Percentiles rank a stretch among this genome's conserved stretches.
These are phyloP conservation scores for Puffinus mauretanicus DNA, from an alignment of 2,113 vertebrate genomes.

Conservation along the genomic window DNA sequence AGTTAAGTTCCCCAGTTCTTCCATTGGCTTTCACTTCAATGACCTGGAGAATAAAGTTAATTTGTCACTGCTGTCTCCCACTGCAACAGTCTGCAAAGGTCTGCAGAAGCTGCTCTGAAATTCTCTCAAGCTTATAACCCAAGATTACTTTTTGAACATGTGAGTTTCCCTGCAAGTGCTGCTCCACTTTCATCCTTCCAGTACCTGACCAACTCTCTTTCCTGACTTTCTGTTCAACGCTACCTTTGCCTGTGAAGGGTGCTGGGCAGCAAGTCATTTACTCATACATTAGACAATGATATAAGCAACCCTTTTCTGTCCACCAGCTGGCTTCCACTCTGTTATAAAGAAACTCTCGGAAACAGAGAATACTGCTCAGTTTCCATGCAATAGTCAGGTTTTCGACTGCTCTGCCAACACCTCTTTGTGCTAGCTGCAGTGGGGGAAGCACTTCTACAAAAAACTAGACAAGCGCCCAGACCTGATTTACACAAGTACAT, in stretches of 20 bases:
- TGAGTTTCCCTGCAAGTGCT: background rate
- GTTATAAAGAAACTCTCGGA: background rate
- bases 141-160: background rate
- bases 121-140: background rate
- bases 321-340: background rate
- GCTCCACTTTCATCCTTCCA: background rate
- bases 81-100: background rate
- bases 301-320: background rate
- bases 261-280: background rate
- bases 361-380: background rate
- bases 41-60: conserved; percentile 76
- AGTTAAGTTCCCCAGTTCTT: conserved; percentile 87
- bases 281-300: background rate
- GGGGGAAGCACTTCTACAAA: background rate
- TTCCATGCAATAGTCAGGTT: background rate
- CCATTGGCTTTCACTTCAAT: conserved; percentile 86
- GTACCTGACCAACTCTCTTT: background rate
- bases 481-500: background rate
- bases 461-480: background rate
- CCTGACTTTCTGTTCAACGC: background rate
- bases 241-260: background rate
- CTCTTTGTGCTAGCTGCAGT: background rate
- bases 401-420: background rate
- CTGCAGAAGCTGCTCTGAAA: background rate
- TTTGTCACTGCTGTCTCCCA: background rate